Evolutionary conservation across 64 coral and sea anemone species (phyloP).

Genomic region (Acropora tenuis): DNA sequence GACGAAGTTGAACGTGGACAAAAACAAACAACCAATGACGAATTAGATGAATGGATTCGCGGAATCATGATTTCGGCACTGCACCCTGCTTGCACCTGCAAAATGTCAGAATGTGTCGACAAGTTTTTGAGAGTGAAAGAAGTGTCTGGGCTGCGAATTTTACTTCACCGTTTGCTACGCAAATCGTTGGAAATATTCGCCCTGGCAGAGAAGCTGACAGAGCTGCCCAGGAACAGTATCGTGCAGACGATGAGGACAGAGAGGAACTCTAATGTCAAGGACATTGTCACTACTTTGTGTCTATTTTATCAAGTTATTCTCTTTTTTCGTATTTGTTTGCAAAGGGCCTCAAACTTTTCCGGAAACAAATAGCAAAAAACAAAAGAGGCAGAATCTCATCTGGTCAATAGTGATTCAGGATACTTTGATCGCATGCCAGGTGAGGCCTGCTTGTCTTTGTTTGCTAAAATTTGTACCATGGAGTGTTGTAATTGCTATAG

Average conservation of each 20-base stretch:
- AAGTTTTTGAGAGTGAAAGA: conserved; percentile 48
- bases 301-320: too few species aligned
- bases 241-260: background rate
- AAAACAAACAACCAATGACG: conserved; percentile 45
- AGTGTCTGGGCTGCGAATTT: conserved; percentile 49
- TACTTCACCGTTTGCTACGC: conserved; percentile 67
- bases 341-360: too few species aligned
- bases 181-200: conserved; percentile 73
- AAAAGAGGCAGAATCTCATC: too few species aligned
- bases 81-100: conserved; percentile 62
- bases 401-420: too few species aligned
- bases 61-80: conserved; percentile 61
- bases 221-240: conserved; percentile 48
- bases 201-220: conserved; percentile 69
- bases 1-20: conserved; percentile 53
- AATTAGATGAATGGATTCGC: conserved; percentile 57
- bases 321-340: too few species aligned
- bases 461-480: too few species aligned
- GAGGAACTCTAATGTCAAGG: too few species aligned
- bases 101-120: conserved; percentile 60
- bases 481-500: too few species aligned
- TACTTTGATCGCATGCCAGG: too few species aligned
- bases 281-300: too few species aligned
- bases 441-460: too few species aligned
- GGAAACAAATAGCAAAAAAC: too few species aligned